Base-by-base conservation (phyloP, 2,113 vertebrate genomes). In the Coracopsis vasa region DNA sequence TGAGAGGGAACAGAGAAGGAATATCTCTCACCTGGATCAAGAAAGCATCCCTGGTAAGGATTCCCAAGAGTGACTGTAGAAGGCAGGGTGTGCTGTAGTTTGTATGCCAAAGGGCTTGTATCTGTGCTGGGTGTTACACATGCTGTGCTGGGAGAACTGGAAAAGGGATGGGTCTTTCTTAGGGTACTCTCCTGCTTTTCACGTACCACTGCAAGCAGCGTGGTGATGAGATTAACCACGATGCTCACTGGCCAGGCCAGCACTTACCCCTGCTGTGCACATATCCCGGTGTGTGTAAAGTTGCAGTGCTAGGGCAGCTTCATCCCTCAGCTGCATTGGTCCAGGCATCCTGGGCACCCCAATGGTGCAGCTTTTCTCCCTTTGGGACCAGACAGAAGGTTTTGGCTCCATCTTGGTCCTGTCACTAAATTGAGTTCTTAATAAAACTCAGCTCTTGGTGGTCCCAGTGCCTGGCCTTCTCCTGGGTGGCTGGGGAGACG, bases 361-460 rank as follows among this genome's bases (percentile, higher is more conserved):
- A 4, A 0, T 0, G 0, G 4, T 35, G 25, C 29, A 41, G 19
- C n/a, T 53, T 50, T 42, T 80, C 28, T 53, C 10, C 56, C 10
- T 12, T 54, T 17, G 37, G 18, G 9, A 39, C 16, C 20, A 33
- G 9, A 28, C 41, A 73, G 50, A 80, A 86, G 16, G 48, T 53
- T 66, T 61, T 0, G 0, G n/a, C 37, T 90, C 16, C 10, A 9
- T 64, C 29, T 85, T 79, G 9, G 12, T 85, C 33, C 41, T 69
- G 20, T 35, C 2, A 0, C 1, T 64, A 70, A 72, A 74, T 21
- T 7, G 16, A 29, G 13, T 35, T 79, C 54, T 89, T 90, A 65
- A 86, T 37, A 78, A 64, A 79, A 24, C 27, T 50, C 66, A 41
- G 25, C 33, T 74, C 35, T 23, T 45, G 16, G 2, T 90, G 33